Evolutionary conservation across 2,797 vertebrate species (phyloP), one percentile per base, ranked within the genome.

Genomic region (Falco novaeseelandiae): DNA sequence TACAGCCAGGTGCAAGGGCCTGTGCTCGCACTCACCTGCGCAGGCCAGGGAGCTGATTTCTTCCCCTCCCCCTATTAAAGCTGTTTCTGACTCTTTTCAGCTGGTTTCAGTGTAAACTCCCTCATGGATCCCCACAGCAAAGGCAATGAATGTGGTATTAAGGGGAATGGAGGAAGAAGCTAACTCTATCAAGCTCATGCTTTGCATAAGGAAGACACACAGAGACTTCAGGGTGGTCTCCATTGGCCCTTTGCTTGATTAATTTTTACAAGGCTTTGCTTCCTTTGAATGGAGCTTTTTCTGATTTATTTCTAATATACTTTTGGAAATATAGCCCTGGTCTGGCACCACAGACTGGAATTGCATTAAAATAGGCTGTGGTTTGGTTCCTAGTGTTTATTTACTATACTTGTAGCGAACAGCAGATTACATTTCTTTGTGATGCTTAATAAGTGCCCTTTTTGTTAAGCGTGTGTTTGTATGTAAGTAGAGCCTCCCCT

Each of bases 1-100:
- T 0, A 0, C 11, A 32, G 36, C 54, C 23, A 42, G 48, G 25
- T 5, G 21, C 9, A 16, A 14, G 11, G 0, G 2, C 8, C 10
- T 61, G 34, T 44, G 69, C 34, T 76, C 29, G 17, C 17, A 0
- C 4, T 26, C 73, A 36, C 34, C 46, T 42, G 12, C 44, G 40
- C 21, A 32, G 23, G 26, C 6, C 2, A 12, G 26, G 19, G 25
- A 52, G n/a, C 20, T 55, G 18, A 6, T 21, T 6, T 23, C 55
- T 21, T 16, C 12, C 14, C 6, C 18, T 55, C 9, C 9, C 22
- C 38, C 12, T 29, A 3, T 51, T 40, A 61, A 81, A 72, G 18
- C 20, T 30, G 10, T 40, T 83, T n/a, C 83, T 51, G 65, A 0
- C 8, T 36, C 26, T 49, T 59, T 10, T 10, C 3, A 4, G 17